These are phyloP conservation scores for Cosmorhoe ocellata DNA, from an alignment of 2,888 invertebrate species.

Conservation along the genomic window DNA sequence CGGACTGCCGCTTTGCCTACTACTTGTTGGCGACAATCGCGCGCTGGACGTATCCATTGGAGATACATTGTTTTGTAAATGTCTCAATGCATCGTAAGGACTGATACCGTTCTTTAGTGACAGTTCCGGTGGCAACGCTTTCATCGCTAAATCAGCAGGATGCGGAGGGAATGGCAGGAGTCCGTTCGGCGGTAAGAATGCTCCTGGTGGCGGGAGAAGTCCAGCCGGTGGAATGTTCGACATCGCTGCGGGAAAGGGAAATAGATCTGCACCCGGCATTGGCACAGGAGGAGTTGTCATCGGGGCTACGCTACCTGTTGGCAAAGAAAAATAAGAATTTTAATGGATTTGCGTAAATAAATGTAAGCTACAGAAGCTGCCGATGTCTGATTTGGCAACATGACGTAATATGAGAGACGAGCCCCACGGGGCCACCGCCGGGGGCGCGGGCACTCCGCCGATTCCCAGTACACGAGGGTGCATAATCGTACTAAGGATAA, in stretches of 20 bases:
- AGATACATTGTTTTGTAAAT: slow-evolving; percentile 71
- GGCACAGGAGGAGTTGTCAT: slow-evolving; percentile 64
- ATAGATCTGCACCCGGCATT: slow-evolving; percentile 70
- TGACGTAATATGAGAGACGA: slow-evolving; percentile 80
- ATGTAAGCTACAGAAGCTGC: slow-evolving; percentile 38
- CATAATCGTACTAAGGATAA: slow-evolving; percentile 83
- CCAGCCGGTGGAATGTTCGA: slow-evolving; percentile 71
- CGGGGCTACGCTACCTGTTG: slow-evolving; percentile 71
- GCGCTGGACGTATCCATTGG: slow-evolving; percentile 75
- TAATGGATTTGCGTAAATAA: slow-evolving; percentile 30
- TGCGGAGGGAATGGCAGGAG: slow-evolving; percentile 80
- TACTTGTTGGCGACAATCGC: slow-evolving; percentile 80
- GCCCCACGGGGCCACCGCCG: slow-evolving; percentile 63
- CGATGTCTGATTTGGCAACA: slow-evolving; percentile 62
- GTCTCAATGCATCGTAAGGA: slow-evolving; percentile 81
- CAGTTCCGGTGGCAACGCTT: slow-evolving; percentile 74
- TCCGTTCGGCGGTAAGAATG: slow-evolving; percentile 80
- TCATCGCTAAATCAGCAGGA: slow-evolving; percentile 75
- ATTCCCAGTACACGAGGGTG: slow-evolving; percentile 81
- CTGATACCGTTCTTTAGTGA: slow-evolving; percentile 79
- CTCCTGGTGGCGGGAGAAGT: slow-evolving; percentile 81
- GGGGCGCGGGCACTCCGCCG: slow-evolving; percentile 71
- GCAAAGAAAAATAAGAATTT: slow-evolving; percentile 48
- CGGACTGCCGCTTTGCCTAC: slow-evolving; percentile 80
- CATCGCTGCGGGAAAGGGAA: slow-evolving; percentile 72